phyloP scores from a whole-genome alignment of 2,888 invertebrate species.

The Drosophila kanekoi region DNA sequence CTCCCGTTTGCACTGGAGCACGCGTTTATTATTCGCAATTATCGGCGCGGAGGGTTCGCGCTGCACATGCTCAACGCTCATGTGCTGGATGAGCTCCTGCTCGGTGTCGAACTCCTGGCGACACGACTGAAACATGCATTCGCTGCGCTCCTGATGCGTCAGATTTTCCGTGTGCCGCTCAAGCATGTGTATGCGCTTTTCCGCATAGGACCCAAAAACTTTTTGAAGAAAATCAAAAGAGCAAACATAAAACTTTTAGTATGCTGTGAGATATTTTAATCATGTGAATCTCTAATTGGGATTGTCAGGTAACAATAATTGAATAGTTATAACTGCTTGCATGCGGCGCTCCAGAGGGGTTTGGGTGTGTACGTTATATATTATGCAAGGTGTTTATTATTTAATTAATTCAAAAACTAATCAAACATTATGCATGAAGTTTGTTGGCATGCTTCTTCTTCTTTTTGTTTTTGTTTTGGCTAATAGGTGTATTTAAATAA shows the following conservation, averaged over 20 bases:
- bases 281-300: no score
- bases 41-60: slow-evolving; percentile 53
- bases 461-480: slow-evolving; percentile 13
- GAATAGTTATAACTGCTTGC: slow-evolving; percentile 30
- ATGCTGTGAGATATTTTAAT: neutral
- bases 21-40: slow-evolving; percentile 76
- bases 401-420: neutral
- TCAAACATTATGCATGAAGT: slow-evolving; percentile 21
- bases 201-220: slow-evolving; percentile 81
- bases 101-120: slow-evolving; percentile 73
- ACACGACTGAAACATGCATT: slow-evolving; percentile 79
- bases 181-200: slow-evolving; percentile 81
- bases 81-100: slow-evolving; percentile 71
- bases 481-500: slow-evolving; percentile 46
- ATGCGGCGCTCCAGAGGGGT: slow-evolving; percentile 54
- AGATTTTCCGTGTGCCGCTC: slow-evolving; percentile 76
- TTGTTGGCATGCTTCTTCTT: slow-evolving; percentile 55
- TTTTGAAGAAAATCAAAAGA: neutral
- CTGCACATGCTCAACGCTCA: slow-evolving; percentile 69
- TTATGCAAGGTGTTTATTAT: neutral
- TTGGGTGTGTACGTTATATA: slow-evolving; percentile 22
- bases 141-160: slow-evolving; percentile 79
- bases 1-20: slow-evolving; percentile 75
- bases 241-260: neutral
- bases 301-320: slow-evolving; percentile 26